These are phyloP conservation scores for Melanaphis sacchari DNA, from an alignment of 1,140 invertebrate genomes.

Conservation along the genomic window DNA sequence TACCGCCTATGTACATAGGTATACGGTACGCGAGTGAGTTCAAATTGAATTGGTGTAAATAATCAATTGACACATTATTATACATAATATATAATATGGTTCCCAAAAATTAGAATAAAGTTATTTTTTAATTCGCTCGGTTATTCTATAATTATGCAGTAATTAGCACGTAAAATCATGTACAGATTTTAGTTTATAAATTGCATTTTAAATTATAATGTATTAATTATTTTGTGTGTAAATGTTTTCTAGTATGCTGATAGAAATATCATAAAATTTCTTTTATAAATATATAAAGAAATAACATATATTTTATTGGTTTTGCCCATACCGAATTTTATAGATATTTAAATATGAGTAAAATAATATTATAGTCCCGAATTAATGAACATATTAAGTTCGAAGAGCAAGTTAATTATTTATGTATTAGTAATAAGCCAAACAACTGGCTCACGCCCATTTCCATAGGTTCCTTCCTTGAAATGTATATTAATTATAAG, in stretches of 20 bases:
- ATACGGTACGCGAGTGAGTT: neutral
- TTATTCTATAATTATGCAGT: neutral
- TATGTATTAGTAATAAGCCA: neutral
- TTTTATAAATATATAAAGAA: neutral
- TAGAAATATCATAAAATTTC: neutral
- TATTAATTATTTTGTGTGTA: neutral
- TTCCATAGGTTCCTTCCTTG: neutral
- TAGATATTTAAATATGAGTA: neutral
- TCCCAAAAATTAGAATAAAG: neutral
- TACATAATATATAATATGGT: neutral
- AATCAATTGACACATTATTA: neutral
- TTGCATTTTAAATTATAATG: neutral
- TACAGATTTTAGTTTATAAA: neutral
- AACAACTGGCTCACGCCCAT: neutral
- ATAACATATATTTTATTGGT: too few relatives aligned
- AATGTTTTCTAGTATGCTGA: neutral
- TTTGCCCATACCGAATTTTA: neutral
- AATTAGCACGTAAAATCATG: neutral
- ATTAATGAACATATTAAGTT: neutral
- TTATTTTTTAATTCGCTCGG: neutral
- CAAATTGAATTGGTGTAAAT: neutral
- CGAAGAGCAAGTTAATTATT: neutral
- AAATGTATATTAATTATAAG: conserved; percentile 8
- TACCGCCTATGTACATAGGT: neutral
- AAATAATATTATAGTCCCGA: neutral